Evolutionary conservation across 2,797 vertebrate genomes (phyloP), one percentile per base, ranked within the genome.

Genomic region (Megaceryle alcyon): DNA sequence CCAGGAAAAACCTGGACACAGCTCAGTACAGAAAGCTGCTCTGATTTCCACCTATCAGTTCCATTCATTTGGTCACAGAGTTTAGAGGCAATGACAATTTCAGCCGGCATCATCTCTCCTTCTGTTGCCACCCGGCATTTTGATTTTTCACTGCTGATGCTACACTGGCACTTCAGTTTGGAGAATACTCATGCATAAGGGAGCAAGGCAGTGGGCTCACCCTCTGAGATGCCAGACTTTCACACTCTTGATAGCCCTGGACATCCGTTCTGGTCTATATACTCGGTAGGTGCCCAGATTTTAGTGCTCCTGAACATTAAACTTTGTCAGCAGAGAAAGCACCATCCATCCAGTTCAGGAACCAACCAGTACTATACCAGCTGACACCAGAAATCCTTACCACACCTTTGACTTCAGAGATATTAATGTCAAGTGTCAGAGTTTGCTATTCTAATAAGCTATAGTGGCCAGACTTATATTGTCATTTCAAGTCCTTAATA

Each of bases 391-490:
- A 90, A 95, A 71, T 25, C 23, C 28, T 25, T 29, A 33, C 17
- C n/a, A 48, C 9, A 33, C 29, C 71, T 75, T 35, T 41, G 41
- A 64, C 64, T 82, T 84, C 21, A 59, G n/a, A 44, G 12, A 9
- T 73, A 72, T 84, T 31, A 25, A n/a, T 7, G 76, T 0, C 3
- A 81, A 90, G 56, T 78, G 25, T 37, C 15, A 79, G 63, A 84
- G 46, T 9, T 83, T 28, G 3, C 65, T 35, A 28, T 69, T 19
- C 28, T 60, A 66, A 73, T 18, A 33, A 53, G n/a, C 21, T 41
- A 53, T 0, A 12, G 49, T 31, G 41, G 28, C 26, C 66, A 92
- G n/a, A 71, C 7, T 39, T 29, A 12, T 0, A 0, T 3, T 25
- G 19, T 41, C 12, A 4, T 49, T 83, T 46, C 48, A 92, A 76